These are phyloP conservation scores for Agonopterix heracliana DNA, from an alignment of 2,888 invertebrate genomes.

Conservation along the genomic window DNA sequence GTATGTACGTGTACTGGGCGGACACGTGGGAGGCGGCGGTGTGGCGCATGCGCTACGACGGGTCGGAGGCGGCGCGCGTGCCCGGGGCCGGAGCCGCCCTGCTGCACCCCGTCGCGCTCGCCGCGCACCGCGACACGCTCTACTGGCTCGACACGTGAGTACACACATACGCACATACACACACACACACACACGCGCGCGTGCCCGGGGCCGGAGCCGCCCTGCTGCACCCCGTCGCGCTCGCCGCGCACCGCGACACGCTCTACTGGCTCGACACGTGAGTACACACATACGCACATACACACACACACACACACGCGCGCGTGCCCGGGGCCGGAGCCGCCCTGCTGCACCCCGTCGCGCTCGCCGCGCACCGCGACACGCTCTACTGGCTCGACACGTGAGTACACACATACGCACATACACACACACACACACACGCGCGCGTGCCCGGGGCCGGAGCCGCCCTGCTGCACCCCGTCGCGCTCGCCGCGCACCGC, in stretches of 20 bases:
- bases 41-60: constrained; percentile 83
- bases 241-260: constrained; percentile 78
- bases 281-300: too few species aligned
- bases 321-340: constrained; percentile 58
- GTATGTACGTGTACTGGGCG: constrained; percentile 85
- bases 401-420: too few species aligned
- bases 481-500: constrained; percentile 79
- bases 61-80: constrained; percentile 52
- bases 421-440: too few species aligned
- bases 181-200: too few species aligned
- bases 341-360: constrained; percentile 78
- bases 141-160: constrained; percentile 90
- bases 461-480: constrained; percentile 77
- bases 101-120: constrained; percentile 80
- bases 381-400: constrained; percentile 87
- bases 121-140: constrained; percentile 77
- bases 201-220: constrained; percentile 60
- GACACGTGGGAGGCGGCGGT: constrained; percentile 83
- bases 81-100: constrained; percentile 69
- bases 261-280: constrained; percentile 89
- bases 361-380: constrained; percentile 79
- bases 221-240: constrained; percentile 79
- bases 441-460: constrained; percentile 57
- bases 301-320: too few species aligned
- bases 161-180: too few species aligned